Conservation (phyloP, 2,888 invertebrate genomes). For the Sminthurides aquaticus region DNA sequence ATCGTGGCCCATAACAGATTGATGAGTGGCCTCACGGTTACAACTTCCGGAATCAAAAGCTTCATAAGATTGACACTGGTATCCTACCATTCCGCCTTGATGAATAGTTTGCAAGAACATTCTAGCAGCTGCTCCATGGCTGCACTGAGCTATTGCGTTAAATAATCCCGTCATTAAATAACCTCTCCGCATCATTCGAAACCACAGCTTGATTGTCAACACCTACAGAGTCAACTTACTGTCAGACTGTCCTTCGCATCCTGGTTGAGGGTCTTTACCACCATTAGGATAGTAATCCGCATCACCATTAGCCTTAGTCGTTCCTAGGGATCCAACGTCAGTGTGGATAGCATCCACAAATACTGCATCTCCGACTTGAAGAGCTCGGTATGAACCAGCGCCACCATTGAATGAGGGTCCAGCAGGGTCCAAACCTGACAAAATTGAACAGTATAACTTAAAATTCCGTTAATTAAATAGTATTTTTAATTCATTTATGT, state of each 20-base stretch:
- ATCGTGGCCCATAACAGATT: not conserved
- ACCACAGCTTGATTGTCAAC: not conserved
- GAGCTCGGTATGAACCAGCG: not conserved
- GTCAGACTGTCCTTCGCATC: conserved; percentile 18
- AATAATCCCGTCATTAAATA: not conserved
- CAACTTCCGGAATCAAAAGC: conserved; percentile 3
- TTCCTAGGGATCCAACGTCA: conserved; percentile 19
- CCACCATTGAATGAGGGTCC: conserved; percentile 6
- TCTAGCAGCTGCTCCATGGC: conserved; percentile 4
- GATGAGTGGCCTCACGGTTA: not conserved
- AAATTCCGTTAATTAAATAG: no score
- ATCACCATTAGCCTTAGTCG: conserved; percentile 8
- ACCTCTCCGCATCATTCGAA: no score
- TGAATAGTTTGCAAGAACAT: conserved; percentile 4
- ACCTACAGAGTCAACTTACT: conserved; percentile 8
- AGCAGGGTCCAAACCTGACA: conserved; percentile 13
- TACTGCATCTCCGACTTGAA: not conserved
- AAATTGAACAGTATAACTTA: not conserved
- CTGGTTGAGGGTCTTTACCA: conserved; percentile 23
- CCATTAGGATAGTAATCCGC: conserved; percentile 21
- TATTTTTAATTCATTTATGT: no score
- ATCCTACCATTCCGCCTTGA: not conserved
- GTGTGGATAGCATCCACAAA: conserved; percentile 20
- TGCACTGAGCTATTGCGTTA: not conserved
- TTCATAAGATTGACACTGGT: conserved; percentile 1